Conservation (phyloP, 2,888 invertebrate species). For the Conops quadrifasciatus region DNA sequence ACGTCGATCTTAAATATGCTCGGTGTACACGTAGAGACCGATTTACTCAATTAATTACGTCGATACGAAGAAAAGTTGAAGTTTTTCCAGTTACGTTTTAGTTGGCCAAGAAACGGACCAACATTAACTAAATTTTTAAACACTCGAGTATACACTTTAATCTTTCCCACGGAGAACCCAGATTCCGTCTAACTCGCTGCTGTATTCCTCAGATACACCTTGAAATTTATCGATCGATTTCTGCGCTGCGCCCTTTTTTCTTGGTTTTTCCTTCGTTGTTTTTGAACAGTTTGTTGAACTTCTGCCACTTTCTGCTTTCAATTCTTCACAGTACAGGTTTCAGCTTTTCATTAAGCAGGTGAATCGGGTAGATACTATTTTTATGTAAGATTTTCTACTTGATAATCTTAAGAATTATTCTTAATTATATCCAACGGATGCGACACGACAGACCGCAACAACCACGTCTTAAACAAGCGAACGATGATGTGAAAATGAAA, state of each 20-base stretch:
- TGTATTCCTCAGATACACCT: conserved; percentile 33
- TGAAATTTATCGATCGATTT: conserved; percentile 24
- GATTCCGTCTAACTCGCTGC: background rate
- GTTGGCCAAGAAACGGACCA: no score
- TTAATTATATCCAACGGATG: conserved; percentile 24
- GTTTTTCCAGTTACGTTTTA: no score
- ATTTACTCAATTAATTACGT: no score
- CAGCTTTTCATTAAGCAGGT: background rate
- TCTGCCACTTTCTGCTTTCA: background rate
- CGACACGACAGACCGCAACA: conserved; percentile 22
- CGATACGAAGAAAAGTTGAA: no score
- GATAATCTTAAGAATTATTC: conserved; percentile 10
- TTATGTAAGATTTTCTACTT: conserved; percentile 1
- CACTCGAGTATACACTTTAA: no score
- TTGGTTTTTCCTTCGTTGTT: conserved; percentile 10
- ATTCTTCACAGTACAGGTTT: background rate
- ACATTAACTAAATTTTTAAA: no score
- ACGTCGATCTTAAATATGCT: background rate
- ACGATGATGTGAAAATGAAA: conserved; percentile 30
- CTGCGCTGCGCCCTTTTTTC: conserved; percentile 30
- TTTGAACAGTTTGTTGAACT: conserved; percentile 6
- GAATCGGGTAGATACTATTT: background rate
- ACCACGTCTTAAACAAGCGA: conserved; percentile 16
- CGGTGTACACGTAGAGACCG: no score
- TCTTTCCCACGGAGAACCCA: no score